A percentile compares a stretch with the other conserved stretches of the same genome.
Evolutionary conservation across 2,113 vertebrate species (phyloP).

Genomic region (Turdus rufiventris): DNA sequence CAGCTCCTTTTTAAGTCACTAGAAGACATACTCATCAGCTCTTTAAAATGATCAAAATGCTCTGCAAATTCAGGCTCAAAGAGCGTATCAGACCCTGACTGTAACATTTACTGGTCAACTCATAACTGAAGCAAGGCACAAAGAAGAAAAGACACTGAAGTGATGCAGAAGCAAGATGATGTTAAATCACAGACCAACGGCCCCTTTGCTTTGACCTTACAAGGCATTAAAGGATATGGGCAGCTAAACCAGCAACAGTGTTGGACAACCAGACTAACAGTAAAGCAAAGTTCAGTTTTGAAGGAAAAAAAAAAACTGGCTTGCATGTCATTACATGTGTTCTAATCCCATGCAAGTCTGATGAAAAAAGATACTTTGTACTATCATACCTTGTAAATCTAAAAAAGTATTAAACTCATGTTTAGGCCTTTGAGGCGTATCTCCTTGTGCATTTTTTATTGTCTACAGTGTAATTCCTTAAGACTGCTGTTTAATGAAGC

Average conservation of each 20-base stretch:
- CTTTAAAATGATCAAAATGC: not conserved
- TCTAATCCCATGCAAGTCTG: not conserved
- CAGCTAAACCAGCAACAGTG: not conserved
- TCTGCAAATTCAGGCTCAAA: conserved; percentile 27
- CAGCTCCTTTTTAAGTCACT: not conserved
- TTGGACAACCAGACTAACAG: not conserved
- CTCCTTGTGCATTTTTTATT: not conserved
- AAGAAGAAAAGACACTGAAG: not conserved
- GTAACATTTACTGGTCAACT: not conserved
- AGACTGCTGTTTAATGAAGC: not conserved
- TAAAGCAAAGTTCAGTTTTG: not conserved
- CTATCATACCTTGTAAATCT: not conserved
- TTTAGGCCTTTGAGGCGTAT: not conserved
- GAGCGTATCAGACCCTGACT: not conserved
- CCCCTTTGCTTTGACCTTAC: conserved; percentile 8
- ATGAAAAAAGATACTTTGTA: not conserved
- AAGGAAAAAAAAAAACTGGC: not conserved
- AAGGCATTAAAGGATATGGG: not conserved
- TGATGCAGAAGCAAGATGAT: not conserved
- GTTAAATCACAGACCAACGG: not conserved
- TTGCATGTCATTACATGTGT: not conserved
- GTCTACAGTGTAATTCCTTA: not conserved
- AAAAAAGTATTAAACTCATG: not conserved
- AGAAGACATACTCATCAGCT: not conserved
- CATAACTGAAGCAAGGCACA: conserved; percentile 20